phyloP scores from a whole-genome alignment of 2,888 invertebrate genomes.

The Tetragonisca angustula region DNA sequence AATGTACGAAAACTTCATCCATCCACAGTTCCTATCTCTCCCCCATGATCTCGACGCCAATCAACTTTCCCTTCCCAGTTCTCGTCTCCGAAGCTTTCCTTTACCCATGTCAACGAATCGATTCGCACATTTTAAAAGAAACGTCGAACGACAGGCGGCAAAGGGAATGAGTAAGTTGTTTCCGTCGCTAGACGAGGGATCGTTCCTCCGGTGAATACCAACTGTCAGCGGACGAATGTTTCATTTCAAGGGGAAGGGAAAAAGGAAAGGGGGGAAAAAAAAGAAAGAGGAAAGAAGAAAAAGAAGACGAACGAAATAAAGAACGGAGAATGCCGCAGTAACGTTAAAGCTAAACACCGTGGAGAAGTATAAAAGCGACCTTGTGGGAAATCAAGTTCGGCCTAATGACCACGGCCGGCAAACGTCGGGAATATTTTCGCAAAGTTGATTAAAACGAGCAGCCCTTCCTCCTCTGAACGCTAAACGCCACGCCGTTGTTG shows the following conservation, averaged over 20 bases:
- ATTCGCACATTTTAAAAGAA: not conserved
- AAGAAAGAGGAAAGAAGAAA: not conserved
- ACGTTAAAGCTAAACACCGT: conserved; percentile 49
- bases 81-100: not conserved
- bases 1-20: not conserved
- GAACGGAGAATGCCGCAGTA: not conserved
- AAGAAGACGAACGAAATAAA: not conserved
- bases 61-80: not conserved
- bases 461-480: conserved; percentile 36
- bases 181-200: not conserved
- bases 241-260: not conserved
- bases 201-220: not conserved
- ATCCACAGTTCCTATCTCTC: not conserved
- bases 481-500: conserved; percentile 51
- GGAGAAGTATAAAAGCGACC: conserved; percentile 55
- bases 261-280: not conserved
- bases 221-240: conserved; percentile 17
- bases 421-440: conserved; percentile 66
- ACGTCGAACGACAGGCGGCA: not conserved
- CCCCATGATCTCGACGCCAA: not conserved
- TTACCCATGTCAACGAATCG: not conserved
- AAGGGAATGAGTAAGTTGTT: conserved; percentile 20
- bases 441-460: conserved; percentile 73
- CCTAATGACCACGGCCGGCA: conserved; percentile 52
- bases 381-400: conserved; percentile 71